Base-by-base conservation (phyloP, 2,113 vertebrate genomes). In the Cottus gobio region DNA sequence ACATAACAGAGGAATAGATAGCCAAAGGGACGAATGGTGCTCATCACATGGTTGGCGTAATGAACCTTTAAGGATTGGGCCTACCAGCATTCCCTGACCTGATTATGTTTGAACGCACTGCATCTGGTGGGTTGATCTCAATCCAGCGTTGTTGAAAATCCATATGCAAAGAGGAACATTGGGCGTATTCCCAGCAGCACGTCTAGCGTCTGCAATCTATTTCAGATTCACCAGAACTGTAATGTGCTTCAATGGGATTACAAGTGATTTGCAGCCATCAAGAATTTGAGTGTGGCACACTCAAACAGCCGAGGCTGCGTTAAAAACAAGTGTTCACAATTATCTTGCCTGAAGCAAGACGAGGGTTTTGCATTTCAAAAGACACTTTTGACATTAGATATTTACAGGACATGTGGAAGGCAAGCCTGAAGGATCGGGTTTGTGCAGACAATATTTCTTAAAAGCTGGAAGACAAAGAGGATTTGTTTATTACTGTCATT, bases 201-300 rank as follows among this genome's bases (percentile, higher is more conserved):
- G 80, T 87, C 80, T 63, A 8, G 31, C 44, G 71, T 71, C 78
- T 82, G 61, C 81, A 85, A 77, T 86, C 66, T 70, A 79, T 83
- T 86, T 88, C 60, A 71, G 79, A 86, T 85, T 70, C 68, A 80
- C 42, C 34, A 64, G 57, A 81, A 70, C 63, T 71, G 37, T 66
- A 84, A 85, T 85, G 66, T 75, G 86, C 75, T 86, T 86, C 79
- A 73, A 57, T 70, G 79, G 85, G 69, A 85, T 91, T 75, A 83
- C 77, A 72, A 84, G 84, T 89, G 70, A 87, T 90, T 86, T 87
- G 83, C 80, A 89, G 84, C 50, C 69, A 75, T 88, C 82, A 79
- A 79, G 84, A 76, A 66, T 56, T 85, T 82, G 70, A 58, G 75
- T 65, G 79, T 46, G 62, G 69, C 69, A 76, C 37, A 54, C 26